These are phyloP conservation scores for Meandrina meandrites DNA, from an alignment of 92 coral and sea anemone genomes.

Conservation along the genomic window DNA sequence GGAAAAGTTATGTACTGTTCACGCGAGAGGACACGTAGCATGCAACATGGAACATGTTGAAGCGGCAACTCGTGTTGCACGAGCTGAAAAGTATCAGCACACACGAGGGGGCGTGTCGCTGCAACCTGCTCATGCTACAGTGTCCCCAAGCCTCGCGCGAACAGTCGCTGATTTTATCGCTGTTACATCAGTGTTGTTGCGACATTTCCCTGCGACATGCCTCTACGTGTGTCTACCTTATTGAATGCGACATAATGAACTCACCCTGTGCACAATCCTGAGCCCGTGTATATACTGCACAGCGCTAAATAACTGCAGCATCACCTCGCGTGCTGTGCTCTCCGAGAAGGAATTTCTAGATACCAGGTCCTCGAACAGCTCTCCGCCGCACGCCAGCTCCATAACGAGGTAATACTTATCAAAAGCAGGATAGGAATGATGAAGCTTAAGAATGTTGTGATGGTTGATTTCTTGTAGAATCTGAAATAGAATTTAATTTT, in stretches of 20 bases:
- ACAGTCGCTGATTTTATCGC: too few species aligned
- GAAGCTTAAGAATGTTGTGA: slow-evolving; percentile 63
- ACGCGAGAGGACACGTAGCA: too few species aligned
- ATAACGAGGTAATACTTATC: slow-evolving; percentile 69
- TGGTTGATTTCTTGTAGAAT: slow-evolving; percentile 45
- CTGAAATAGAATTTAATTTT: neutral
- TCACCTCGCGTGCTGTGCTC: slow-evolving; percentile 70
- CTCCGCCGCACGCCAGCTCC: slow-evolving; percentile 82
- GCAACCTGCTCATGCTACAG: too few species aligned
- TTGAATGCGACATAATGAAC: neutral
- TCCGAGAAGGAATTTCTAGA: slow-evolving; percentile 70
- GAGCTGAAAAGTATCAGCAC: too few species aligned
- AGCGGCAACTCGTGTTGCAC: too few species aligned
- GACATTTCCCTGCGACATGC: too few species aligned
- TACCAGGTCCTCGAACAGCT: slow-evolving; percentile 80
- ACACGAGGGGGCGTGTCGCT: too few species aligned
- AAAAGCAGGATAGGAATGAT: slow-evolving; percentile 57
- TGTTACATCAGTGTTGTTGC: too few species aligned
- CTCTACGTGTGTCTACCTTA: too few species aligned
- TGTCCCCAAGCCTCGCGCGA: too few species aligned
- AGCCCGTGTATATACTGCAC: slow-evolving; percentile 66
- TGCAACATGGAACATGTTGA: too few species aligned
- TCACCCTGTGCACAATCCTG: slow-evolving; percentile 75
- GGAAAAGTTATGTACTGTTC: too few species aligned
- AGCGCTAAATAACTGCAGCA: slow-evolving; percentile 70